Percentiles rank a stretch among this genome's conserved stretches.
phyloP scores from a whole-genome alignment of 1,140 invertebrate genomes.

The Meloidogyne hapla region DNA sequence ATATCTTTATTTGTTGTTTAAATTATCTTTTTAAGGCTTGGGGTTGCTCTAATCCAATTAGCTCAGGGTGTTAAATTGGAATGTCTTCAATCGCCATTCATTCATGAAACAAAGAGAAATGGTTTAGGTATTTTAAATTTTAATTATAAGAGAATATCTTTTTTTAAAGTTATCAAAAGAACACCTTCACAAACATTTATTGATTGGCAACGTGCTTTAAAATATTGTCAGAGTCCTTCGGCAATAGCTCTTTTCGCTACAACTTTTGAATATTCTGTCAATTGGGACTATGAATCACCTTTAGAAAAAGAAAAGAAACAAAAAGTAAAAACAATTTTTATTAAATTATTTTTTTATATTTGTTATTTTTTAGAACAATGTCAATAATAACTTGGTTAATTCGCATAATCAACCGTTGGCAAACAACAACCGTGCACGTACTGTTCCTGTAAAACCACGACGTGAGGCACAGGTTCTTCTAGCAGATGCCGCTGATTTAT shows the following conservation, averaged over 20 bases:
- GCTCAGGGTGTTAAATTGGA: constrained; percentile 16
- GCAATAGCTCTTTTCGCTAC: constrained; percentile 22
- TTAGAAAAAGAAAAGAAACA: not conserved
- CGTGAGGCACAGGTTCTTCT: constrained; percentile 16
- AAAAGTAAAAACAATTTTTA: not conserved
- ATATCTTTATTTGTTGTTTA: not conserved
- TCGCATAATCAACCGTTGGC: not conserved
- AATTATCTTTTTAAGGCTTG: constrained; percentile 9
- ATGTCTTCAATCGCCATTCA: constrained; percentile 8
- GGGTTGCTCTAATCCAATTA: constrained; percentile 15
- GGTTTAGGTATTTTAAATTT: not conserved
- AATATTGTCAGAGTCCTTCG: constrained; percentile 7
- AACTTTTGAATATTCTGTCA: constrained; percentile 18
- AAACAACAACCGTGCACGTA: not conserved
- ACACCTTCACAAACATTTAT: constrained; percentile 8
- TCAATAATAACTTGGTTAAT: not conserved
- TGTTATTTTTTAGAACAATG: not conserved
- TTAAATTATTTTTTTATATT: not conserved
- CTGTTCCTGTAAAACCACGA: not conserved
- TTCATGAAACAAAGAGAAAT: not conserved
- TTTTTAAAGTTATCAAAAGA: constrained; percentile 5
- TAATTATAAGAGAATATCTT: not conserved
- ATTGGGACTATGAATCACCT: constrained; percentile 15
- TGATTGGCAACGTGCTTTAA: constrained; percentile 18
- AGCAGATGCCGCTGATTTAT: constrained; percentile 4